These are phyloP conservation scores for Calcarius lapponicus DNA, from an alignment of 2,797 vertebrate genomes.

Conservation along the genomic window DNA sequence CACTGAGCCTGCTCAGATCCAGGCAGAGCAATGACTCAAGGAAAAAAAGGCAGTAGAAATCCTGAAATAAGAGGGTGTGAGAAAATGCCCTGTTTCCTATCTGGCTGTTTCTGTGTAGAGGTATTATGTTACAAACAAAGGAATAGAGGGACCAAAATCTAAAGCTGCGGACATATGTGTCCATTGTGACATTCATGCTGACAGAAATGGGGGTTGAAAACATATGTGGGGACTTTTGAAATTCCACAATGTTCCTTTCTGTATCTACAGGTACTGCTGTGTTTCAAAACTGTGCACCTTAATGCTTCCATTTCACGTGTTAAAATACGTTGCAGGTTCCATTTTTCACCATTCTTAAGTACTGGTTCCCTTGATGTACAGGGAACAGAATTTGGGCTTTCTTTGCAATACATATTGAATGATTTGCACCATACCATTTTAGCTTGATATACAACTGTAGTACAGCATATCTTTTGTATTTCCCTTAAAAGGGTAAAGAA, in stretches of 20 bases:
- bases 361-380: not conserved
- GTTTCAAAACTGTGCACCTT: not conserved
- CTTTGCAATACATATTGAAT: not conserved
- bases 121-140: not conserved
- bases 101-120: not conserved
- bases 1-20: not conserved
- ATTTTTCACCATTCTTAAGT: not conserved
- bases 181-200: not conserved
- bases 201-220: not conserved
- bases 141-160: not conserved
- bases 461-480: not conserved
- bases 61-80: not conserved
- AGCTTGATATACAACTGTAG: not conserved
- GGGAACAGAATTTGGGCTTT: not conserved
- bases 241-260: not conserved
- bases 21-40: not conserved
- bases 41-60: not conserved
- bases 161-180: not conserved
- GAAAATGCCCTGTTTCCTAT: not conserved
- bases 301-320: not conserved
- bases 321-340: not conserved
- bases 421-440: not conserved
- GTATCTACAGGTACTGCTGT: not conserved
- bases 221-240: fast-evolving
- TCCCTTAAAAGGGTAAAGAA: not conserved